Evolutionary conservation across 1,140 invertebrate genomes (phyloP).

Genomic region (Parapsyche elsis): DNA sequence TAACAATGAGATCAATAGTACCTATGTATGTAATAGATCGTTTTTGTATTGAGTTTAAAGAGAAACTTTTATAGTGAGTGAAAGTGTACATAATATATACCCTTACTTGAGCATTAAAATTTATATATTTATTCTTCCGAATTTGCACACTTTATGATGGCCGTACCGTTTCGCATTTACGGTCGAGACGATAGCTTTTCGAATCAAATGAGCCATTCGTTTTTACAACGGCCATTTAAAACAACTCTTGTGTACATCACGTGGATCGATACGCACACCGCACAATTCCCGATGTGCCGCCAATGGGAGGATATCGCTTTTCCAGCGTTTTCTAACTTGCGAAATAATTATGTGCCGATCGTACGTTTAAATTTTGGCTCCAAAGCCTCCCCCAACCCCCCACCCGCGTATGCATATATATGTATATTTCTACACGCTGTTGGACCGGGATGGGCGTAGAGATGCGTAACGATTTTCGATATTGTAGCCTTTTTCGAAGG

Average conservation of each 20-base stretch:
- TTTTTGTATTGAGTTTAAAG: too few species aligned
- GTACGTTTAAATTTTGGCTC: not conserved
- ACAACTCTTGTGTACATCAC: constrained; percentile 54
- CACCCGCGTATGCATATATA: not conserved
- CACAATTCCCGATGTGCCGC: not conserved
- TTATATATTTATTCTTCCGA: constrained; percentile 35
- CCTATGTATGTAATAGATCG: too few species aligned
- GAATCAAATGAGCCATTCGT: constrained; percentile 55
- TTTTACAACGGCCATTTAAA: constrained; percentile 54
- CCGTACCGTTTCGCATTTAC: constrained; percentile 38
- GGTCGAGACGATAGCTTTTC: constrained; percentile 50
- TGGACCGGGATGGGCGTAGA: too few species aligned
- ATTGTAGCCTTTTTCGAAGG: not conserved
- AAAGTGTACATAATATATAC: constrained; percentile 14
- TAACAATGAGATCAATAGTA: too few species aligned
- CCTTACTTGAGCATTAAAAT: constrained; percentile 25
- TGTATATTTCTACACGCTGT: too few species aligned
- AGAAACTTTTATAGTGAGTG: not conserved
- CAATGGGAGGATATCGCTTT: not conserved
- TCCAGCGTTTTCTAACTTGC: too few species aligned
- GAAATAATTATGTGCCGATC: not conserved
- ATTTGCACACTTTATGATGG: constrained; percentile 29
- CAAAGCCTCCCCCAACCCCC: not conserved
- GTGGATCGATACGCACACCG: constrained; percentile 13
- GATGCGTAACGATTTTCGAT: constrained; percentile 1